Evolutionary conservation across 2,113 vertebrate species (phyloP).

Genomic region (Eptesicus fuscus): DNA sequence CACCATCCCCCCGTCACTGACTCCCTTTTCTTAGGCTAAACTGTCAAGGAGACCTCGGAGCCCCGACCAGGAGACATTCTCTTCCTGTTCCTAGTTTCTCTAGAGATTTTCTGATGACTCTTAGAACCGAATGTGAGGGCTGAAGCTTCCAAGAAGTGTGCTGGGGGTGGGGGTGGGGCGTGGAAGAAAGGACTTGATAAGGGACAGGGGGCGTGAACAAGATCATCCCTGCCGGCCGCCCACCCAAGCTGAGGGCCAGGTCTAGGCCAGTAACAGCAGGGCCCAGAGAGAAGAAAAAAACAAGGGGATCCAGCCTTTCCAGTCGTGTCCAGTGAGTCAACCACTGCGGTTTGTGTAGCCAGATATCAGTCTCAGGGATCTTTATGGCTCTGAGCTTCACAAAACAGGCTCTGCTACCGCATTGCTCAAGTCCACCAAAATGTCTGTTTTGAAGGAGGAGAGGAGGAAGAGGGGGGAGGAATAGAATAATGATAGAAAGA

Average conservation of each 20-base stretch:
- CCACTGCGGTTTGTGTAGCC: neutral
- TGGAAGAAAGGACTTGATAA: fast-evolving
- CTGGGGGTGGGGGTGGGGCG: fast-evolving
- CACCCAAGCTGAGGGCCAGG: neutral
- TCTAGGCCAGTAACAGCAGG: neutral
- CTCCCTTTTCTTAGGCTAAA: neutral
- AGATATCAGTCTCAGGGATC: neutral
- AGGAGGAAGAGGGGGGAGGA: too few relatives aligned
- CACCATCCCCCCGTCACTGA: neutral
- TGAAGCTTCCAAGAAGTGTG: neutral
- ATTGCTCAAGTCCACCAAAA: neutral
- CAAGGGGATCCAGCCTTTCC: neutral
- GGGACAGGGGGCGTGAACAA: neutral
- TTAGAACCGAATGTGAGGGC: neutral
- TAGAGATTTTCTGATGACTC: neutral
- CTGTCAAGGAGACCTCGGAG: neutral
- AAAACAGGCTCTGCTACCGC: neutral
- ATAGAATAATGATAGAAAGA: neutral
- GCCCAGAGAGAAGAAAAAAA: neutral
- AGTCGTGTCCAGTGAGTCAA: neutral
- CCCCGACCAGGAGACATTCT: neutral
- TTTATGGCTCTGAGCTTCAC: neutral
- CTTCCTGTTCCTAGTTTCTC: neutral
- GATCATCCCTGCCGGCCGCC: neutral
- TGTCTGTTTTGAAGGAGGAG: neutral